Conservation (phyloP, 2,797 vertebrate species). For the Siniperca obscura region DNA sequence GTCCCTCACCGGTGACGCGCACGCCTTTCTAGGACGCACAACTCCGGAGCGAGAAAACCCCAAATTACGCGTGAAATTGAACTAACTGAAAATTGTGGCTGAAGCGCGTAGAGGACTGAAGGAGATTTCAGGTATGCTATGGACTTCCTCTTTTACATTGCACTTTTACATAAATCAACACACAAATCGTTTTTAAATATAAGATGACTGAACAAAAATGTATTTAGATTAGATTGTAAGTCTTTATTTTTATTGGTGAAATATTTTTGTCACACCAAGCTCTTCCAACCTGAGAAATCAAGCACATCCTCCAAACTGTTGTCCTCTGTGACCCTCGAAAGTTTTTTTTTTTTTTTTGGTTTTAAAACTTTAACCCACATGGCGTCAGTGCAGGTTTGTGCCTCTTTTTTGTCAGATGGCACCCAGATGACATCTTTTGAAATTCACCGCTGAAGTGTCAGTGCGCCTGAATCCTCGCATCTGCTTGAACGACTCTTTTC, state of each 20-base stretch:
- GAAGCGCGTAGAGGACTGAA: slow-evolving; percentile 7
- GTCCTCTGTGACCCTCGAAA: neutral
- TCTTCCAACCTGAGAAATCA: neutral
- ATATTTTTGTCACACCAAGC: neutral
- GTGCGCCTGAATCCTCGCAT: slow-evolving; percentile 11
- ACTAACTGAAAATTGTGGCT: slow-evolving; percentile 34
- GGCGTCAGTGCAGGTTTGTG: slow-evolving; percentile 18
- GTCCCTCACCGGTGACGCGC: slow-evolving; percentile 46
- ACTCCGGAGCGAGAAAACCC: slow-evolving; percentile 34
- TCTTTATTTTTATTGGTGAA: neutral
- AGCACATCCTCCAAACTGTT: neutral
- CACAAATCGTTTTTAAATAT: neutral
- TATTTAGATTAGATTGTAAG: neutral
- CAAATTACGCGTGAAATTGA: slow-evolving; percentile 54
- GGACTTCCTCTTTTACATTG: slow-evolving; percentile 1
- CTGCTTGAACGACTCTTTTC: slow-evolving; percentile 1
- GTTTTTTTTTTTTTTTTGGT: neutral
- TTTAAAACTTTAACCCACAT: slow-evolving; percentile 32
- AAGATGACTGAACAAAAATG: neutral
- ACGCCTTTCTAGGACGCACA: slow-evolving; percentile 57
- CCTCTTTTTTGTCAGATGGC: neutral
- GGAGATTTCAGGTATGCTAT: slow-evolving; percentile 57
- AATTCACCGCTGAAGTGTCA: neutral
- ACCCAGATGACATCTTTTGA: slow-evolving; percentile 18
- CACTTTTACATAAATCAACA: neutral